Evolutionary conservation across 1,140 invertebrate genomes (phyloP), one percentile per base, ranked within the genome.

Genomic region (Drosophila persimilis): DNA sequence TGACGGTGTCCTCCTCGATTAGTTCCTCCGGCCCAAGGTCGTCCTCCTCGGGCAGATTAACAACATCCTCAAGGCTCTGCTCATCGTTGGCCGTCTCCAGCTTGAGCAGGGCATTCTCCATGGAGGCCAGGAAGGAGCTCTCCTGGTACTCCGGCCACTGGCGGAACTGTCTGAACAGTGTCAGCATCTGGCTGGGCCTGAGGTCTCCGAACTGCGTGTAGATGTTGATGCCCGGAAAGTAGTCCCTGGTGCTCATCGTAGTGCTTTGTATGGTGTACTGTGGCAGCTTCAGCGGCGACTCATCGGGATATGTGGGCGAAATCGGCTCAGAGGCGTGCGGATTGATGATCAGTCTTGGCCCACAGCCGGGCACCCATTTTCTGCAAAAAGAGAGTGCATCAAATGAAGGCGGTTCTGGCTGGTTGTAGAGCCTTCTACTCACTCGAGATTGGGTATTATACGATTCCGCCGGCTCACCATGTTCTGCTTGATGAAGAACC

Each of bases 161-260:
- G 0, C 83, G 81, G 58, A 93, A 93, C 58, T 92, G 71, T 8
- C 58, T 92, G 59, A 94, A 95, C 0, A 94, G 75, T 15, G 93
- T 93, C 7, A 94, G 67, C 75, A 94, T 93, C 66, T 94, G 92
- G 58, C 90, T 80, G 13, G 94, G 92, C 47, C 84, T 92, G 0
- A 94, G 83, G 72, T 94, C 93, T 2, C 94, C 93, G 83, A 94
- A 94, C 75, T 94, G 92, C 1, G 94, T 94, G 67, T 93, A 94
- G 41, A 94, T 94, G 13, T 93, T 94, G 63, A 94, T 93, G 41
- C 93, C 93, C 9, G 93, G 92, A 54, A 93, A 91, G 45, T 89
- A 81, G 39, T 92, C 91, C 0, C 50, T 51, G 0, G 39, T 60
- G 41, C 55, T 85, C 62, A 91, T 88, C 0, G 67, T 75, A 6